Evolutionary conservation across 2,888 invertebrate species (phyloP).

Genomic region (Acleris sparsana): DNA sequence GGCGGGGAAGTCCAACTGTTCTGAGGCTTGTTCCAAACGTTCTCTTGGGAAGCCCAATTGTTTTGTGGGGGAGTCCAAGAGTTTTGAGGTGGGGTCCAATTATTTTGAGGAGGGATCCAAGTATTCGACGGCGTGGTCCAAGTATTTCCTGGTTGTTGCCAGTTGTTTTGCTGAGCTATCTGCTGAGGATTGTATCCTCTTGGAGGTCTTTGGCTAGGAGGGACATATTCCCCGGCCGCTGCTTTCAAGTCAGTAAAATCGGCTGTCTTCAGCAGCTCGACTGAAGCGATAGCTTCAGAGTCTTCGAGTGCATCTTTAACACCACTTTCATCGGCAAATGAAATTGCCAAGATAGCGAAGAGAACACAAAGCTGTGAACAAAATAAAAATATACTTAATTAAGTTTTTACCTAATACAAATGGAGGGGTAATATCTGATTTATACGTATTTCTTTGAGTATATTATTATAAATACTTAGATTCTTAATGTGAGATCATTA

Average conservation of each 20-base stretch:
- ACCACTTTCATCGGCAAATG: slow-evolving; percentile 55
- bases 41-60: slow-evolving; percentile 30
- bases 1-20: slow-evolving; percentile 39
- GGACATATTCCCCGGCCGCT: slow-evolving; percentile 54
- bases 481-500: not conserved
- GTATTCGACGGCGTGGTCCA: slow-evolving; percentile 41
- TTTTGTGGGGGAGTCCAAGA: slow-evolving; percentile 37
- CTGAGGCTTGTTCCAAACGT: slow-evolving; percentile 44
- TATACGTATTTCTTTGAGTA: too few relatives aligned
- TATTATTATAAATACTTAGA: too few relatives aligned
- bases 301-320: slow-evolving; percentile 52
- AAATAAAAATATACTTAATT: slow-evolving; percentile 6
- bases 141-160: slow-evolving; percentile 40
- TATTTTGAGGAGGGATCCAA: slow-evolving; percentile 44
- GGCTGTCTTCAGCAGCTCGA: slow-evolving; percentile 55
- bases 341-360: slow-evolving; percentile 61
- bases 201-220: slow-evolving; percentile 48
- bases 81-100: slow-evolving; percentile 41
- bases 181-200: slow-evolving; percentile 38
- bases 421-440: too few relatives aligned
- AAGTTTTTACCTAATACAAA: too few relatives aligned
- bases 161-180: slow-evolving; percentile 36
- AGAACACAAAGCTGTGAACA: slow-evolving; percentile 61
- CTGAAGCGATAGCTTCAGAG: slow-evolving; percentile 57
- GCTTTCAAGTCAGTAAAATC: slow-evolving; percentile 44